Conservation (phyloP, 2,113 vertebrate genomes). For the Mirounga angustirostris region DNA sequence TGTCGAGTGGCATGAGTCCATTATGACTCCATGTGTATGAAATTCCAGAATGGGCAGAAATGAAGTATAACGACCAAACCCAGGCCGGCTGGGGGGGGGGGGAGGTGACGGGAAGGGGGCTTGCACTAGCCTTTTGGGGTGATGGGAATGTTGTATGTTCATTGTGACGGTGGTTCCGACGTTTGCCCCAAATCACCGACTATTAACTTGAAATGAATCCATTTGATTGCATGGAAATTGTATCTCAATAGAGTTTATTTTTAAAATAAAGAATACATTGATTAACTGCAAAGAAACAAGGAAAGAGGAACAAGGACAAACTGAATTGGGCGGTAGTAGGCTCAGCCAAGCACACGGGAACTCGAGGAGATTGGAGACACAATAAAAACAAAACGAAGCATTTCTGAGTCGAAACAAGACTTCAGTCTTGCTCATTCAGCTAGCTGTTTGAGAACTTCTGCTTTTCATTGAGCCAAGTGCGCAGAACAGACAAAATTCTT, state of each 20-base stretch:
- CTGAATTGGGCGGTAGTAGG: accelerated
- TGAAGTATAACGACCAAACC: background rate
- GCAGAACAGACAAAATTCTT: background rate
- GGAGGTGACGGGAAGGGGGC: background rate
- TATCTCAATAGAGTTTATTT: background rate
- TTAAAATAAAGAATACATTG: background rate
- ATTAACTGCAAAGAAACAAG: background rate
- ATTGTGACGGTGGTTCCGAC: background rate
- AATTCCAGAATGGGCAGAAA: background rate
- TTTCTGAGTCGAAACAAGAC: accelerated
- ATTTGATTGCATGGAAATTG: background rate
- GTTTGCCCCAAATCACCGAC: background rate
- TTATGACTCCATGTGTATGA: background rate
- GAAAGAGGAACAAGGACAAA: background rate
- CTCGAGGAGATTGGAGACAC: accelerated
- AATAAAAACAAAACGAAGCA: accelerated
- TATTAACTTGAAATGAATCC: background rate
- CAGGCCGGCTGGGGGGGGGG: background rate
- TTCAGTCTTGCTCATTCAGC: background rate
- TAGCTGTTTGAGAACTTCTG: background rate
- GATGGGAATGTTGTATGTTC: background rate
- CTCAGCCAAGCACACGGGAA: accelerated
- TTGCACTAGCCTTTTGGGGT: accelerated
- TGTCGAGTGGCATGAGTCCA: too few species aligned
- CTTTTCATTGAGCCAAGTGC: background rate